Evolutionary conservation across 2,113 vertebrate genomes (phyloP).

Genomic region (Rhinolophus sinicus): DNA sequence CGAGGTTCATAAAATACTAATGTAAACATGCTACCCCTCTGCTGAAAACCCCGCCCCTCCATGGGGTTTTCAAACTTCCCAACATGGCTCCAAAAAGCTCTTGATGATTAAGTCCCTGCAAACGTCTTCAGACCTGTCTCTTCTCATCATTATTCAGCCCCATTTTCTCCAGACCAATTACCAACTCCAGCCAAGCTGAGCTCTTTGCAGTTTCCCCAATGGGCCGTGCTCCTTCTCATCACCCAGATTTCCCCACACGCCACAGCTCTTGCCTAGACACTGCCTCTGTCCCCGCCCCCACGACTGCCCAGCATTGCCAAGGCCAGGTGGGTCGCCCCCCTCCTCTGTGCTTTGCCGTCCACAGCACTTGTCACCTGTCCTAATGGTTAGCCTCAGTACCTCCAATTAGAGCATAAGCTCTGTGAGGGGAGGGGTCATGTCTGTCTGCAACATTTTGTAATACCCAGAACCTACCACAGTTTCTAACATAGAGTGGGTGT

Average conservation of each 20-base stretch:
- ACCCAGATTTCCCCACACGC: not conserved
- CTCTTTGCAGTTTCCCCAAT: rapidly evolving
- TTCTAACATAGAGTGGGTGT: not conserved
- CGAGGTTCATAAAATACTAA: not conserved
- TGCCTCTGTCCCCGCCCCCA: rapidly evolving
- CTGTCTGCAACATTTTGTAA: not conserved
- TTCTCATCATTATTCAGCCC: not conserved
- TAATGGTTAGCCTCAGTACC: not conserved
- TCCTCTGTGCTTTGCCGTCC: not conserved
- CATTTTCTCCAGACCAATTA: not conserved
- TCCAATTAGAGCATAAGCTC: not conserved
- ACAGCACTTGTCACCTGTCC: not conserved
- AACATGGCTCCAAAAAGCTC: not conserved
- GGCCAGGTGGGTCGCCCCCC: not conserved
- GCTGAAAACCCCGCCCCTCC: not conserved
- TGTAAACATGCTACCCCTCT: rapidly evolving
- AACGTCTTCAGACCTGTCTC: not conserved
- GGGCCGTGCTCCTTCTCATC: rapidly evolving
- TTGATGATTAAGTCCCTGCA: not conserved
- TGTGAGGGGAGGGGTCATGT: not conserved
- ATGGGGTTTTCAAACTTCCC: not conserved
- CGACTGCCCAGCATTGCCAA: too few relatives aligned
- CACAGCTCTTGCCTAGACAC: not conserved
- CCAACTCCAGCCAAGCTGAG: not conserved
- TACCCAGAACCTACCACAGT: not conserved